These are phyloP conservation scores for Murina feae DNA, from an alignment of 2,113 vertebrate genomes.

Conservation along the genomic window DNA sequence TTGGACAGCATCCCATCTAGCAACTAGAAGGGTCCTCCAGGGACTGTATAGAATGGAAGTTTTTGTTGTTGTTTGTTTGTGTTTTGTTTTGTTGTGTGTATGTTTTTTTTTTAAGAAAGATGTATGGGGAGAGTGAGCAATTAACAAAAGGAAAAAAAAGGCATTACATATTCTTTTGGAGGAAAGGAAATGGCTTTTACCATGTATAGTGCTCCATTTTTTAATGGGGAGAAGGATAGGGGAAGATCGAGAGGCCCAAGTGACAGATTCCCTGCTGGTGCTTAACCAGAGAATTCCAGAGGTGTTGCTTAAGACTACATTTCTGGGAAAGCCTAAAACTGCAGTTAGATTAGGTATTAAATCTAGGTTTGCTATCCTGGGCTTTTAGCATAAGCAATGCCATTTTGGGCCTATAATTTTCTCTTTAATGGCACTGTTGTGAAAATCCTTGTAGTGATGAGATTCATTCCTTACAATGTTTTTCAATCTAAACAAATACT, in stretches of 20 bases:
- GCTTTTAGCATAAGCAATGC: background rate
- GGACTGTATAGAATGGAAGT: background rate
- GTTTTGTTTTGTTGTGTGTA: background rate
- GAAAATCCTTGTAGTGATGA: background rate
- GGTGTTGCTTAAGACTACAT: background rate
- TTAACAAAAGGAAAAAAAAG: background rate
- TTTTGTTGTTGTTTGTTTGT: background rate
- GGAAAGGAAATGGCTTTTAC: background rate
- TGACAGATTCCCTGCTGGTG: background rate
- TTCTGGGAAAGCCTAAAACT: background rate
- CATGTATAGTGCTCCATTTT: background rate
- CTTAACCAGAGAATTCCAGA: background rate
- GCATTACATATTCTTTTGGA: background rate
- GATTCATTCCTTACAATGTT: background rate
- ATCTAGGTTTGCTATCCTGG: background rate
- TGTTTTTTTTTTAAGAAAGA: background rate
- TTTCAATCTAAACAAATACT: background rate
- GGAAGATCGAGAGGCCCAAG: too few species aligned
- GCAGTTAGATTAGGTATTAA: background rate
- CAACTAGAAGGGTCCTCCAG: background rate
- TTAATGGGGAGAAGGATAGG: background rate
- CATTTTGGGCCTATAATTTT: background rate
- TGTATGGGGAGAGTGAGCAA: background rate
- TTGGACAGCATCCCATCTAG: background rate
- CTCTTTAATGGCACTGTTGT: background rate